Evolutionary conservation across 2,797 vertebrate genomes (phyloP), one percentile per base, ranked within the genome.

Genomic region (Bradypodion pumilum): DNA sequence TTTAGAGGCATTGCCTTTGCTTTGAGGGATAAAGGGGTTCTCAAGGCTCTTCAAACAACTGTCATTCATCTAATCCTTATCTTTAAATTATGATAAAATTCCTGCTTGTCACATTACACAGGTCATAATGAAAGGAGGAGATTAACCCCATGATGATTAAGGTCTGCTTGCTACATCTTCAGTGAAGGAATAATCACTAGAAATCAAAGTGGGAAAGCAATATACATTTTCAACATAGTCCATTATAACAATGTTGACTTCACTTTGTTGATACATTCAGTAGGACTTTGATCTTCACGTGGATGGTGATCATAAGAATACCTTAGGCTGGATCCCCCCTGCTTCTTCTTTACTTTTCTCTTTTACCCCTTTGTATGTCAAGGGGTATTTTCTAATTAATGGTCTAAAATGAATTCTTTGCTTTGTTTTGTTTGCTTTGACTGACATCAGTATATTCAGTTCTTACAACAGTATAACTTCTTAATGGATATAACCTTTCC

Each of bases 61-160:
- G n/a, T 89, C 86, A 79, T 85, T 90, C 79, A 69, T 60, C 9
- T 89, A 92, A 92, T 92, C 87, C 87, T 89, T 78, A 88, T 91
- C 89, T 93, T 91, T 83, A 89, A 90, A 74, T 87, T 85, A 25
- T 82, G 86, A 86, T 91, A 91, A 88, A 88, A 91, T 93, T 94
- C 87, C 78, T 91, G 86, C 88, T 89, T 89, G 91, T 93, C 92
- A 92, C 83, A 77, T 89, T 88, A 86, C 89, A 86, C 87, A 92
- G 91, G 40, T 89, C 2, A 0, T 81, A 92, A 92, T 76, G 87
- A 92, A 93, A 93, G 87, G 88, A 85, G 8, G 78, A 85, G 92
- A 92, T 94, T 91, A 94, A 91, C 70, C 86, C 88, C 78, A 83
- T 82, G 92, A 85, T 92, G 89, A 82, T 77, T 0, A 76, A 90